Percentiles rank a stretch among this genome's conserved stretches.
phyloP scores from a whole-genome alignment of 1,140 invertebrate species.

The Drosophila arawakana region DNA sequence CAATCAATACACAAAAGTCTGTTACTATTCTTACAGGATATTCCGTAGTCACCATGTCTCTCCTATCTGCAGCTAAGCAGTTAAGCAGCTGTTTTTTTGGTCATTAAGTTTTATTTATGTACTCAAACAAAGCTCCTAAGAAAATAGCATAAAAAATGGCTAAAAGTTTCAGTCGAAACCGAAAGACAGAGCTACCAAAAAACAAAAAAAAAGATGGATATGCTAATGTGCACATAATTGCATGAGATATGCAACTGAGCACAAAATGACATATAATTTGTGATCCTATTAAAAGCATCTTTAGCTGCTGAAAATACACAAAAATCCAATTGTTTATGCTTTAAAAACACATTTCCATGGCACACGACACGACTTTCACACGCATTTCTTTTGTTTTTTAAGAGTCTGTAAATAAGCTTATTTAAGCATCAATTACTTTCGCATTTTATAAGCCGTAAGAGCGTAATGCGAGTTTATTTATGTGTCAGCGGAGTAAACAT shows the following conservation, averaged over 20 bases:
- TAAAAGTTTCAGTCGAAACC: conserved; percentile 38
- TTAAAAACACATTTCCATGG: too few relatives aligned
- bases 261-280: conserved; percentile 34
- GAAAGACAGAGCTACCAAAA: neutral
- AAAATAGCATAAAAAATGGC: conserved; percentile 20
- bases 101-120: conserved; percentile 77
- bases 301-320: conserved; percentile 18
- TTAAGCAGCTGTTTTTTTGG: conserved; percentile 66
- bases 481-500: conserved; percentile 4
- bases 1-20: neutral
- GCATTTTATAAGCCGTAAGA: conserved; percentile 6
- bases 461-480: conserved; percentile 18
- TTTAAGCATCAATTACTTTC: conserved; percentile 23
- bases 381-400: neutral
- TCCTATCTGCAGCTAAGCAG: conserved; percentile 23
- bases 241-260: conserved; percentile 17
- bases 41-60: neutral
- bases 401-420: neutral
- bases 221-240: conserved; percentile 46
- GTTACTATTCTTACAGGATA: conserved; percentile 2
- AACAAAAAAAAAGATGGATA: neutral
- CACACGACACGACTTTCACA: neutral
- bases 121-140: conserved; percentile 35
- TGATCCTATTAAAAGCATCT: conserved; percentile 15
- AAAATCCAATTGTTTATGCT: conserved; percentile 12